Percentiles rank a stretch among this genome's conserved stretches.
Evolutionary conservation across 2,888 invertebrate genomes (phyloP).

Genomic region (Patella ulyssiponensis): DNA sequence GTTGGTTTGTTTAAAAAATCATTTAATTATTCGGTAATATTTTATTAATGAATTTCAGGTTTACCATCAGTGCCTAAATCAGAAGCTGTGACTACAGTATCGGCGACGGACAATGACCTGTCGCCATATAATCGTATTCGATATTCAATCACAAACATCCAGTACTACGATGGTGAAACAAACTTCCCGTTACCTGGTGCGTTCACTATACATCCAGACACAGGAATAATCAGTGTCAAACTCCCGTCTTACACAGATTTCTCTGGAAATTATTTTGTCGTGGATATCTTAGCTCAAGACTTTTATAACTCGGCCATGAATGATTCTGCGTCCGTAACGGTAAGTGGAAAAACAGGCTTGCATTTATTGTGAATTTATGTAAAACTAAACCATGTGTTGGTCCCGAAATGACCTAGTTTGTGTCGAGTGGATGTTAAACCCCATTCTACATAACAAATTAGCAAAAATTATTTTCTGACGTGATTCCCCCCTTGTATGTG

Average conservation of each 20-base stretch:
- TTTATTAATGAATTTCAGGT: slow-evolving; percentile 19
- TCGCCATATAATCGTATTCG: slow-evolving; percentile 20
- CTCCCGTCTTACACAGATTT: slow-evolving; percentile 47
- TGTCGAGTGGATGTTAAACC: too few relatives aligned
- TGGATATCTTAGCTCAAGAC: slow-evolving; percentile 52
- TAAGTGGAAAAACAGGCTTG: slow-evolving; percentile 19
- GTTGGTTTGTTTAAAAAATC: background rate
- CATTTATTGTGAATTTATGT: too few relatives aligned
- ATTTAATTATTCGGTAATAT: background rate
- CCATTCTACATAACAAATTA: too few relatives aligned
- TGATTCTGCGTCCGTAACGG: slow-evolving; percentile 29
- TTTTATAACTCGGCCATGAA: slow-evolving; percentile 28
- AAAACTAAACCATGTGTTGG: too few relatives aligned
- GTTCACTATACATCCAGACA: slow-evolving; percentile 48
- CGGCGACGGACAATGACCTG: slow-evolving; percentile 49
- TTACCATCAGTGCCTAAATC: slow-evolving; percentile 24
- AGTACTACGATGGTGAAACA: slow-evolving; percentile 29
- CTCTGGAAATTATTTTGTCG: slow-evolving; percentile 49
- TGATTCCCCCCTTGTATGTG: too few relatives aligned
- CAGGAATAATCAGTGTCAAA: slow-evolving; percentile 46
- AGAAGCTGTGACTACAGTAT: slow-evolving; percentile 36
- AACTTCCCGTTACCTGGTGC: slow-evolving; percentile 36
- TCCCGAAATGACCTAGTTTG: too few relatives aligned
- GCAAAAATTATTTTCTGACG: too few relatives aligned
- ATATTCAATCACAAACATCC: slow-evolving; percentile 32